A percentile compares a stretch with the other conserved stretches of the same genome.
phyloP scores from a whole-genome alignment of 2,113 vertebrate species.

The Amphiprion ocellaris region DNA sequence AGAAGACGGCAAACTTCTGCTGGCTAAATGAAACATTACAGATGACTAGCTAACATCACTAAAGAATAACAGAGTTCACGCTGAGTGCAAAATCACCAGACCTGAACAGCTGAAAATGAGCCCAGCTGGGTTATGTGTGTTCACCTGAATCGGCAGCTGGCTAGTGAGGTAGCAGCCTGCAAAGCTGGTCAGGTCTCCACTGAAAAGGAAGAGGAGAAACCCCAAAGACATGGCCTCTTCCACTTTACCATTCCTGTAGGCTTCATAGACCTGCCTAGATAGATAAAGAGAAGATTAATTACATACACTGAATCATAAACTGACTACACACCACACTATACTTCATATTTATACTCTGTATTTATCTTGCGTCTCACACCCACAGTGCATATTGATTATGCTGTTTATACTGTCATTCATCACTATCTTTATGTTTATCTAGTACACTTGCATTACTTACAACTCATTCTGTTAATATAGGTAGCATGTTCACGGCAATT shows the following conservation, averaged over 20 bases:
- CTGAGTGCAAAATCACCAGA: background rate
- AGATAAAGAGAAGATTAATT: background rate
- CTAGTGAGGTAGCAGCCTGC: conserved; percentile 82
- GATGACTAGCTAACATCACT: no score
- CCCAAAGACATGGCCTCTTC: conserved; percentile 80
- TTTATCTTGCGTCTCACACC: no score
- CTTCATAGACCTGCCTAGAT: conserved; percentile 74
- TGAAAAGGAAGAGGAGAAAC: conserved; percentile 83
- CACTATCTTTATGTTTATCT: no score
- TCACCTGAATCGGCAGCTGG: conserved; percentile 83
- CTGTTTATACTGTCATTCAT: no score
- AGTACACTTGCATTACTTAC: no score
- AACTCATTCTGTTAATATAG: no score
- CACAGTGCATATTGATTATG: no score
- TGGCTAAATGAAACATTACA: background rate
- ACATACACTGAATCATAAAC: no score
- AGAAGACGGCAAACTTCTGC: no score
- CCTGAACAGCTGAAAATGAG: background rate
- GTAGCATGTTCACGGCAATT: no score
- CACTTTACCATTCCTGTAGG: conserved; percentile 79
- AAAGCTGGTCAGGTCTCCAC: conserved; percentile 80
- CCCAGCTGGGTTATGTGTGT: background rate
- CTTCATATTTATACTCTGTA: no score
- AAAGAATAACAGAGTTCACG: background rate
- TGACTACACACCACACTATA: no score